Percentiles rank a stretch among this genome's conserved stretches.
phyloP scores from a whole-genome alignment of 2,113 vertebrate species.

The Pithys albifrons region DNA sequence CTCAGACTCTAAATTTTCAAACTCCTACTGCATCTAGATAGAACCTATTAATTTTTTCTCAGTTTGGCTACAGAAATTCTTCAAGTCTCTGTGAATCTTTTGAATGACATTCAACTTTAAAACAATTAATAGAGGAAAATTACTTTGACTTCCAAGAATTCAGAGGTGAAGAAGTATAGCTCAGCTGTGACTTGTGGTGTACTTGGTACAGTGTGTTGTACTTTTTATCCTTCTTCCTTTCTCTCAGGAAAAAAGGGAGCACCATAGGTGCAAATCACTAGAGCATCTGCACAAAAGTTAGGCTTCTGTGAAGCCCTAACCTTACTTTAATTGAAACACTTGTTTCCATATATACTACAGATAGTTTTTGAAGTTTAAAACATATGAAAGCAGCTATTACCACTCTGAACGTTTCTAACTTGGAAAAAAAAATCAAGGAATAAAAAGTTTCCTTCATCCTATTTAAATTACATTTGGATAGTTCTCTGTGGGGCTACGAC shows the following conservation, averaged over 20 bases:
- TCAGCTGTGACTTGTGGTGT: neutral
- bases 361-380: slow-evolving; percentile 20
- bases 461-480: slow-evolving; percentile 29
- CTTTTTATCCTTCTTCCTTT: neutral
- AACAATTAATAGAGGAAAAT: neutral
- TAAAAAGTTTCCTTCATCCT: slow-evolving; percentile 31
- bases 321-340: slow-evolving; percentile 25
- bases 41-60: neutral
- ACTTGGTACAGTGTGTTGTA: neutral
- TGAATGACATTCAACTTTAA: neutral
- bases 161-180: neutral
- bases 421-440: neutral
- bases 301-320: slow-evolving; percentile 31
- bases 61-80: neutral
- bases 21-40: neutral
- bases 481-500: slow-evolving; percentile 45
- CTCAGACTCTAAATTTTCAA: neutral
- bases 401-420: slow-evolving; percentile 39
- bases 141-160: slow-evolving; percentile 20
- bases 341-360: slow-evolving; percentile 31
- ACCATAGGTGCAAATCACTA: neutral
- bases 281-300: neutral
- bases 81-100: neutral
- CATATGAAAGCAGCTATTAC: slow-evolving; percentile 10
- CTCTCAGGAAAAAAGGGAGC: neutral